phyloP scores from a whole-genome alignment of 1,140 invertebrate species.

The Anagrus nilaparvatae region DNA sequence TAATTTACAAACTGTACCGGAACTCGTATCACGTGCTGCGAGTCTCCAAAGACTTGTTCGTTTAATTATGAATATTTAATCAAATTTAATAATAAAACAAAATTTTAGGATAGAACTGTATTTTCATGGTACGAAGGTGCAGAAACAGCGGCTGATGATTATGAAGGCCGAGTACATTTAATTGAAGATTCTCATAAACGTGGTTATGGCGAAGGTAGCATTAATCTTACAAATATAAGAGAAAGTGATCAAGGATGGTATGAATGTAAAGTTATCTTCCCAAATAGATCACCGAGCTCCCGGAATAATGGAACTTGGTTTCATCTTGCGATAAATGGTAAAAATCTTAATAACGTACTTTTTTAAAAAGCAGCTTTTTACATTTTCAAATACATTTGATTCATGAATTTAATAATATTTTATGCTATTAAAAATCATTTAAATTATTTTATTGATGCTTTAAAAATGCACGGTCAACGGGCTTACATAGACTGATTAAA shows the following conservation, averaged over 20 bases:
- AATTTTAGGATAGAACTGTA: conserved; percentile 54
- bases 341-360: conserved; percentile 24
- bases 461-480: too few species aligned
- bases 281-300: conserved; percentile 71
- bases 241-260: conserved; percentile 87
- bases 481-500: too few species aligned
- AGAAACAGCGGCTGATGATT: conserved; percentile 57
- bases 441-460: too few species aligned
- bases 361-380: too few species aligned
- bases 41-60: too few species aligned
- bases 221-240: conserved; percentile 80
- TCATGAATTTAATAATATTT: too few species aligned
- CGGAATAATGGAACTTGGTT: conserved; percentile 84
- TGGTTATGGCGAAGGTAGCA: conserved; percentile 63
- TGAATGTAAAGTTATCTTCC: conserved; percentile 79
- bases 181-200: conserved; percentile 39
- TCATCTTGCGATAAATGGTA: conserved; percentile 75
- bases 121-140: conserved; percentile 75
- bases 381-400: too few species aligned
- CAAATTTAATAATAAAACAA: background rate
- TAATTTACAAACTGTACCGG: too few species aligned
- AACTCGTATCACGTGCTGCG: too few species aligned
- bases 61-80: too few species aligned
- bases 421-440: too few species aligned
- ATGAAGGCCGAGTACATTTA: conserved; percentile 61